Evolutionary conservation across 2,888 invertebrate genomes (phyloP).

Genomic region (Sisyra terminalis): DNA sequence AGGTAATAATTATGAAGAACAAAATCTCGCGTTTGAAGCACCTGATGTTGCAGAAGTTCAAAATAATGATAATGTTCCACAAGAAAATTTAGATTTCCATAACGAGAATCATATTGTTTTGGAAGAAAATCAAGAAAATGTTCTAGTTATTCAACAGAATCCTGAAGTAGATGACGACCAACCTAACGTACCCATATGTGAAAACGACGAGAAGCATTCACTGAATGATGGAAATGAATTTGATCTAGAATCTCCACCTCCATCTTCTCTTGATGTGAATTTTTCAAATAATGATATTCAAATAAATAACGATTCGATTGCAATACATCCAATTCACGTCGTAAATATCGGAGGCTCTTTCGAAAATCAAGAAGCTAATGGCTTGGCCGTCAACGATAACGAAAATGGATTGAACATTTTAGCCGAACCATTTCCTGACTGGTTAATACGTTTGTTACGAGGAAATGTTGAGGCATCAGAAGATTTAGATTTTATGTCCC

Average conservation of each 20-base stretch:
- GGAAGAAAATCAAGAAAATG: constrained; percentile 8
- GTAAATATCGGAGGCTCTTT: constrained; percentile 3
- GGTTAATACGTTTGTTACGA: not conserved
- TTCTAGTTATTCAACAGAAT: constrained; percentile 11
- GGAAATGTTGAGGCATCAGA: not conserved
- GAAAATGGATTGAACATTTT: constrained; percentile 1
- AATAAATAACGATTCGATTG: constrained; percentile 4
- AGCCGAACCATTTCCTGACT: constrained; percentile 5
- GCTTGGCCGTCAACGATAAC: not conserved
- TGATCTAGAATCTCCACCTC: not conserved
- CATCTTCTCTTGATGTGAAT: constrained; percentile 8
- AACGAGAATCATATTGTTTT: constrained; percentile 10
- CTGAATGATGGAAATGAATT: constrained; percentile 11
- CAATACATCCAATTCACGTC: not conserved
- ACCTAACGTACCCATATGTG: constrained; percentile 10
- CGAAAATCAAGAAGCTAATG: constrained; percentile 12
- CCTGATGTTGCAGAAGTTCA: constrained; percentile 16
- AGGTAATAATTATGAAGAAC: constrained; percentile 28
- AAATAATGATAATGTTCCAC: not conserved
- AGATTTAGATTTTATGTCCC: constrained; percentile 2
- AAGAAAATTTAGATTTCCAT: constrained; percentile 10
- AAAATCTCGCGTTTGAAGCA: constrained; percentile 13
- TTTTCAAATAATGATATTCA: constrained; percentile 8
- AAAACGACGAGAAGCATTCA: constrained; percentile 9
- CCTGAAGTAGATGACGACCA: constrained; percentile 12